Evolutionary conservation across 2,797 vertebrate genomes (phyloP).

Genomic region (Sparidentex hasta): DNA sequence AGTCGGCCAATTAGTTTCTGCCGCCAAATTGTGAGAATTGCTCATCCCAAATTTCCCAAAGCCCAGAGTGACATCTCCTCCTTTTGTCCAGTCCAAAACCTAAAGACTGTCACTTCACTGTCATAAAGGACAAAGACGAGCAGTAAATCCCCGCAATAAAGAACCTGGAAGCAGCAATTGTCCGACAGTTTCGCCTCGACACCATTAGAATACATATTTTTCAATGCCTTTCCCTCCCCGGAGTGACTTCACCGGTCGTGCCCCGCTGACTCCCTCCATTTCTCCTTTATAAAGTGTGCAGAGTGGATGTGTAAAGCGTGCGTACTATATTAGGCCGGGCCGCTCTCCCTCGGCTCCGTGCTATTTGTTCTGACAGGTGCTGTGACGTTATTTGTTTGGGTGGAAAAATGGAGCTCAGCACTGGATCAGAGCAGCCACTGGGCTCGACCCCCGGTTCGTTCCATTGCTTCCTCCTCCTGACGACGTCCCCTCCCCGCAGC

Average conservation of each 20-base stretch:
- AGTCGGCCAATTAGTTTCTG: too few relatives aligned
- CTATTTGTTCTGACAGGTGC: conserved; percentile 69
- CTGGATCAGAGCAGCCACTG: conserved; percentile 33
- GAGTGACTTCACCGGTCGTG: not conserved
- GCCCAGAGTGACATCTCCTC: too few relatives aligned
- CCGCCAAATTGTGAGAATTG: too few relatives aligned
- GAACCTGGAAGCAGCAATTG: too few relatives aligned
- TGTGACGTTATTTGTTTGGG: conserved; percentile 70
- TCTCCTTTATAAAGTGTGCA: conserved; percentile 27
- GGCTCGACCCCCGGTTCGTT: conserved; percentile 38
- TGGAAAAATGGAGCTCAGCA: conserved; percentile 69
- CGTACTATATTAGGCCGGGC: conserved; percentile 35
- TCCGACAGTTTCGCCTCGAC: too few relatives aligned
- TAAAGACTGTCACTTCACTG: too few relatives aligned
- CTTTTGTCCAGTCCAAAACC: too few relatives aligned
- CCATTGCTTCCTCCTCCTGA: conserved; percentile 34
- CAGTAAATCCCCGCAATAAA: too few relatives aligned
- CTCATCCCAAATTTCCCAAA: too few relatives aligned
- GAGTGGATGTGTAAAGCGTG: conserved; percentile 10
- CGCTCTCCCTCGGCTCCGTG: conserved; percentile 33
- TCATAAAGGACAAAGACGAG: too few relatives aligned
- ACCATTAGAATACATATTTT: not conserved
- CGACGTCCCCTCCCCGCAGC: not conserved
- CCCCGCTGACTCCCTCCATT: conserved; percentile 2
- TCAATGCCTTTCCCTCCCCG: not conserved